These are phyloP conservation scores for Euplagia quadripunctaria DNA, from an alignment of 2,888 invertebrate genomes.

Conservation along the genomic window DNA sequence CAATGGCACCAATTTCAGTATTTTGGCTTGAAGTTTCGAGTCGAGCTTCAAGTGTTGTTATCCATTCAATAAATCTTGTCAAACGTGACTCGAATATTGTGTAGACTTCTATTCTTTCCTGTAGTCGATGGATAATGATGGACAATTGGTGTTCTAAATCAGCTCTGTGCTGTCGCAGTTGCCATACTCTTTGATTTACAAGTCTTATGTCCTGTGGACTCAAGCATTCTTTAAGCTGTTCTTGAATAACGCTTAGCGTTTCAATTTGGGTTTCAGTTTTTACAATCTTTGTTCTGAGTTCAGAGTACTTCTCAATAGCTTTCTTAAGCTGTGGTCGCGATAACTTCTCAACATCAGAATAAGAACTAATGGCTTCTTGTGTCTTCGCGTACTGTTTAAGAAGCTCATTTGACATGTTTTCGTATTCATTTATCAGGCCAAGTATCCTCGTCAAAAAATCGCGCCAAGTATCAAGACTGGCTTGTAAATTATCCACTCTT, in stretches of 20 bases:
- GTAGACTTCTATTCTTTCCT: constrained; percentile 91
- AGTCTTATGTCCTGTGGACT: constrained; percentile 94
- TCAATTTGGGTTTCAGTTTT: constrained; percentile 89
- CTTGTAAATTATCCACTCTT: constrained; percentile 92
- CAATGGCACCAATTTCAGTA: constrained; percentile 83
- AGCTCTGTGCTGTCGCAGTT: constrained; percentile 92
- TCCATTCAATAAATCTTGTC: constrained; percentile 90
- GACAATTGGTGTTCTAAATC: constrained; percentile 94
- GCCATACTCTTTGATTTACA: constrained; percentile 92
- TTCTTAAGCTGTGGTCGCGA: constrained; percentile 89
- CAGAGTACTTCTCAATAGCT: constrained; percentile 88
- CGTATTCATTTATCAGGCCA: constrained; percentile 89
- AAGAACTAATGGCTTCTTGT: constrained; percentile 88
- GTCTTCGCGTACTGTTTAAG: constrained; percentile 89
- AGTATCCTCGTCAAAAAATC: constrained; percentile 91
- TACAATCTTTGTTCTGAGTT: constrained; percentile 87
- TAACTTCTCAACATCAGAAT: constrained; percentile 85
- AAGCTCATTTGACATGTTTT: constrained; percentile 87
- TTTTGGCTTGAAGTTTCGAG: constrained; percentile 87
- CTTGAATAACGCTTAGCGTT: constrained; percentile 91
- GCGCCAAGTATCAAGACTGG: constrained; percentile 94
- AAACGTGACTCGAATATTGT: constrained; percentile 91
- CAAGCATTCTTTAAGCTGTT: constrained; percentile 94
- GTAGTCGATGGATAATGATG: constrained; percentile 90
- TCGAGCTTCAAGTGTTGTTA: constrained; percentile 89